These are phyloP conservation scores for Pimpla rufipes DNA, from an alignment of 2,888 invertebrate genomes.

Conservation along the genomic window DNA sequence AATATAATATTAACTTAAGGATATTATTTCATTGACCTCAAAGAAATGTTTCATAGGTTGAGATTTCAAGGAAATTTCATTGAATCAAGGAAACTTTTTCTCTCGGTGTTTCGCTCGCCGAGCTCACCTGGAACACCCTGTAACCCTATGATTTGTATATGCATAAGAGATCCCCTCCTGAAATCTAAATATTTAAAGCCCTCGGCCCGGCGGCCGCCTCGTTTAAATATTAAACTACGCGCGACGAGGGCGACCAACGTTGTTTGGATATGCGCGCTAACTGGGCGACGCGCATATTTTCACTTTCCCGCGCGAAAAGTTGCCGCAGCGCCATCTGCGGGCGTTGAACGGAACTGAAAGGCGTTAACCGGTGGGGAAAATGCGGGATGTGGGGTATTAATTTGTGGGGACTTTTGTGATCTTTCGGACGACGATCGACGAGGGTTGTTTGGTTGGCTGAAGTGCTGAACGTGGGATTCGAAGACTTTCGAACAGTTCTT, in stretches of 20 bases:
- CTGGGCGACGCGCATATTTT: not conserved
- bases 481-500: no score
- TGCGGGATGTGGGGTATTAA: not conserved
- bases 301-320: not conserved
- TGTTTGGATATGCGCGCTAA: not conserved
- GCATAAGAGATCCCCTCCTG: constrained; percentile 16
- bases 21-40: no score
- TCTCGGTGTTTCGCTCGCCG: not conserved
- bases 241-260: not conserved
- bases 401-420: no score
- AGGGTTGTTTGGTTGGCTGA: no score
- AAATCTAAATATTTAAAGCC: constrained; percentile 74
- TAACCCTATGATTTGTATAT: constrained; percentile 10
- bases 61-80: no score
- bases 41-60: no score
- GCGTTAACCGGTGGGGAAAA: not conserved
- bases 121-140: not conserved
- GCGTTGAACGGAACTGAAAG: not conserved
- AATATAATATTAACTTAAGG: no score
- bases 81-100: no score
- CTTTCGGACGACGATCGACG: no score
- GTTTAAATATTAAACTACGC: constrained; percentile 73
- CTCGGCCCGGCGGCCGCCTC: constrained; percentile 42
- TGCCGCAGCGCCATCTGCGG: not conserved
- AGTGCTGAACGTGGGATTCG: no score